Evolutionary conservation across 1,140 invertebrate genomes (phyloP).

Genomic region (Hetaerina americana): DNA sequence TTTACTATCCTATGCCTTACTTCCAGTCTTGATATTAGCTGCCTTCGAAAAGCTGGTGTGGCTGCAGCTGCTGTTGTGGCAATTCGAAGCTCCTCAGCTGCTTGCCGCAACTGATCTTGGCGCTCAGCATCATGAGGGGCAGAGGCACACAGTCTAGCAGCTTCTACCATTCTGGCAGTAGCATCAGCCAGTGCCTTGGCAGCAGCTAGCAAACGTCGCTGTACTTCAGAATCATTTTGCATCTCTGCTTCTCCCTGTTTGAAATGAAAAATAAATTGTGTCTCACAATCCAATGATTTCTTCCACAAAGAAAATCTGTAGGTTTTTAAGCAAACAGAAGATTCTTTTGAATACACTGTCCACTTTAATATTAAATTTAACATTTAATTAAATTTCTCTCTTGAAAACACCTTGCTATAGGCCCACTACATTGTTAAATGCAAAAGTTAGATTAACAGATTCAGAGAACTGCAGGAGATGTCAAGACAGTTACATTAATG

Average conservation of each 20-base stretch:
- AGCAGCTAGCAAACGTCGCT: constrained; percentile 77
- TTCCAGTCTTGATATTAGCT: constrained; percentile 61
- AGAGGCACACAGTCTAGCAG: constrained; percentile 79
- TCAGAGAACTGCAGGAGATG: too few relatives aligned
- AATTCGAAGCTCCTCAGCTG: constrained; percentile 81
- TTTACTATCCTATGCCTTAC: too few relatives aligned
- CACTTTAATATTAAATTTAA: background rate
- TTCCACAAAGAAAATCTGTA: constrained; percentile 5
- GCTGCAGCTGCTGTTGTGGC: constrained; percentile 73
- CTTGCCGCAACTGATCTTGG: constrained; percentile 69
- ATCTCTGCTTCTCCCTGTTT: constrained; percentile 69
- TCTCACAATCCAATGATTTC: constrained; percentile 3
- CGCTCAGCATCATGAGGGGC: constrained; percentile 69
- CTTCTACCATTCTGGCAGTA: constrained; percentile 90
- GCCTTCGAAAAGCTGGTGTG: constrained; percentile 61
- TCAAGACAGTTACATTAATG: too few relatives aligned
- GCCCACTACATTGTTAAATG: too few relatives aligned
- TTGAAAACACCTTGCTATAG: too few relatives aligned
- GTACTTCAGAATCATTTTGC: constrained; percentile 75
- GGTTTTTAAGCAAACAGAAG: too few relatives aligned
- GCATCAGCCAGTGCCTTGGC: constrained; percentile 91
- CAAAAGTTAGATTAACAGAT: too few relatives aligned
- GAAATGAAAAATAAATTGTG: constrained; percentile 10
- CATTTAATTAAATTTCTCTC: too few relatives aligned
- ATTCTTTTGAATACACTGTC: too few relatives aligned